Percentiles rank a stretch among this genome's conserved stretches.
Conservation (phyloP, 2,888 invertebrate species). For the Mylabris sibirica region DNA sequence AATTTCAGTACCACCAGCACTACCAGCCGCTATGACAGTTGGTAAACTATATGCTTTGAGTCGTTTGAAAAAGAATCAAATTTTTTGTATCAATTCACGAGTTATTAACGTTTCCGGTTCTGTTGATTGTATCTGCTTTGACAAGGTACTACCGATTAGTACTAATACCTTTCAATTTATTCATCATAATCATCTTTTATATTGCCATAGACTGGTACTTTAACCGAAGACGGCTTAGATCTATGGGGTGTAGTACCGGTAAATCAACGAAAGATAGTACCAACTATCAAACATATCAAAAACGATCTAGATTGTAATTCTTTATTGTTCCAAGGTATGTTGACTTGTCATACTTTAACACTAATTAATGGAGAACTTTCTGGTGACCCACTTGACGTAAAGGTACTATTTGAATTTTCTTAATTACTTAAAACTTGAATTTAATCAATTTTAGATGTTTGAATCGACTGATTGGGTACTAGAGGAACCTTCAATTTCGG, state of each 20-base stretch:
- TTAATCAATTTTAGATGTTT: constrained; percentile 77
- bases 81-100: constrained; percentile 92
- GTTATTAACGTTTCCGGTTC: constrained; percentile 94
- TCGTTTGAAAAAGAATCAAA: constrained; percentile 76
- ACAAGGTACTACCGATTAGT: constrained; percentile 70
- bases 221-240: constrained; percentile 95
- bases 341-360: constrained; percentile 91
- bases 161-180: too few relatives aligned
- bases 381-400: constrained; percentile 95
- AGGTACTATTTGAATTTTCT: constrained; percentile 61
- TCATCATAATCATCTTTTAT: constrained; percentile 11
- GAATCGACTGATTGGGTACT: constrained; percentile 89
- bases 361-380: constrained; percentile 83
- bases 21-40: constrained; percentile 97
- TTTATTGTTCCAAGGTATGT: constrained; percentile 75
- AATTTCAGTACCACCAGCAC: constrained; percentile 92
- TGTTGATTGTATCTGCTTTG: constrained; percentile 87
- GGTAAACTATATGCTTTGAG: constrained; percentile 91
- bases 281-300: constrained; percentile 47
- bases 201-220: constrained; percentile 83
- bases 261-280: constrained; percentile 12
- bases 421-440: background rate
- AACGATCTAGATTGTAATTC: constrained; percentile 39
- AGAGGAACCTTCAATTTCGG: constrained; percentile 80
- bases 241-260: constrained; percentile 91